A percentile compares a stretch with the other conserved stretches of the same genome.
Conservation (phyloP, 2,888 invertebrate species). For the Athrips mouffetella region DNA sequence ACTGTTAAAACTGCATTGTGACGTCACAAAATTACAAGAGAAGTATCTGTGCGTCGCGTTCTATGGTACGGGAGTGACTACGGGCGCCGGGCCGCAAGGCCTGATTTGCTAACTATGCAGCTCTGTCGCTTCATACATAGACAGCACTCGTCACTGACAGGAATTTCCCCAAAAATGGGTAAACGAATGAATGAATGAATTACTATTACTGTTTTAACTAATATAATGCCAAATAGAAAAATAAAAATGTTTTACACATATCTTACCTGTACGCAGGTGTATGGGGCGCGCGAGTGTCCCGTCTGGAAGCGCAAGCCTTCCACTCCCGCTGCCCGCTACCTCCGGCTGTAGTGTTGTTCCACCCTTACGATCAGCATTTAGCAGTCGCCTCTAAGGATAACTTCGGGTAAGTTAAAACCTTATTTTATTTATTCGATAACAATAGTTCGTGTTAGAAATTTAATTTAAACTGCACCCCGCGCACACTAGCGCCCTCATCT, state of each 20-base stretch:
- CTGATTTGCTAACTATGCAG: not conserved
- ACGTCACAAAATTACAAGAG: no score
- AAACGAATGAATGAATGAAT: no score
- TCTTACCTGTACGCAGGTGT: constrained; percentile 34
- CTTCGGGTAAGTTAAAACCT: constrained; percentile 79
- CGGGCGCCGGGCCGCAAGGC: no score
- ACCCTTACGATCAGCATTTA: constrained; percentile 93
- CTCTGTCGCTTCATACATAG: not conserved
- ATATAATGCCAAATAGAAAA: no score
- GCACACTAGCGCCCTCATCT: no score
- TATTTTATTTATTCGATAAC: no score
- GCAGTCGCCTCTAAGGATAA: constrained; percentile 92
- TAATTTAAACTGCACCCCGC: no score
- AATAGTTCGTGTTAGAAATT: no score
- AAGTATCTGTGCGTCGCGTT: no score
- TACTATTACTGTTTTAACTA: not conserved
- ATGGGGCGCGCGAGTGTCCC: constrained; percentile 64
- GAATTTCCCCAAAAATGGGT: not conserved
- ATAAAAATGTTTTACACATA: not conserved
- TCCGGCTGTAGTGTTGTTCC: constrained; percentile 88
- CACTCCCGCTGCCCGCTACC: constrained; percentile 87
- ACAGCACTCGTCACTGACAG: not conserved
- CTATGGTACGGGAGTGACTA: no score
- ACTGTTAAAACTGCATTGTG: no score
- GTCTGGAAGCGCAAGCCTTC: constrained; percentile 90